Evolutionary conservation across 1,140 invertebrate genomes (phyloP).

Genomic region (Stenopsyche tienmushanensis): DNA sequence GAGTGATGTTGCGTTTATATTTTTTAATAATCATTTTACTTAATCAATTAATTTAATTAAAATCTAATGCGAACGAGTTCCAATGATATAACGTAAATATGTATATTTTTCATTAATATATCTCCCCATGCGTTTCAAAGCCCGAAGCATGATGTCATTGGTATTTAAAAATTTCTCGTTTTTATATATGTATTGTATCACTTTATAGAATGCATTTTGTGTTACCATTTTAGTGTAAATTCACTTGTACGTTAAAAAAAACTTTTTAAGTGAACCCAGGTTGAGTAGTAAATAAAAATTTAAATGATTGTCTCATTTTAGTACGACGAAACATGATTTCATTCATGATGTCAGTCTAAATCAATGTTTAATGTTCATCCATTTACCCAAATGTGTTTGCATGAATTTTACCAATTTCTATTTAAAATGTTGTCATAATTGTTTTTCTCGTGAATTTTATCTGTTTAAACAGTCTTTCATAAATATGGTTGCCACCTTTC

Average conservation of each 20-base stretch:
- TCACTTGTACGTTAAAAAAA: slow-evolving; percentile 7
- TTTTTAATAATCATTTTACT: slow-evolving; percentile 29
- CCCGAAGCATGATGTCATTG: slow-evolving; percentile 36
- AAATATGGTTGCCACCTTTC: slow-evolving; percentile 23
- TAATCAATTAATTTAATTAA: slow-evolving; percentile 41
- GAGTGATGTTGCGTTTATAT: slow-evolving; percentile 39
- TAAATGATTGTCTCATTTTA: slow-evolving; percentile 1
- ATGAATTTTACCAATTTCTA: slow-evolving; percentile 33
- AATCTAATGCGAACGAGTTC: slow-evolving; percentile 34
- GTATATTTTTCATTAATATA: slow-evolving; percentile 12
- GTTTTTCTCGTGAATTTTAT: slow-evolving; percentile 30
- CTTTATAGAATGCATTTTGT: slow-evolving; percentile 21
- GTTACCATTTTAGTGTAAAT: slow-evolving; percentile 20
- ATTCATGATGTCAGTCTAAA: slow-evolving; percentile 38
- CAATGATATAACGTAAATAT: slow-evolving; percentile 29
- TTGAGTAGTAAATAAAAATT: neutral
- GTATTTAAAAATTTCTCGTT: slow-evolving; percentile 23
- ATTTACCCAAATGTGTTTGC: slow-evolving; percentile 40
- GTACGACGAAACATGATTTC: slow-evolving; percentile 37
- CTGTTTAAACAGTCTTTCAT: slow-evolving; percentile 22
- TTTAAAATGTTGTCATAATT: slow-evolving; percentile 37
- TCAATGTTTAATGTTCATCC: slow-evolving; percentile 31
- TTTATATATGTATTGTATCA: slow-evolving; percentile 20
- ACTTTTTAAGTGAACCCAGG: neutral
- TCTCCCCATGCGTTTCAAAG: neutral